These are phyloP conservation scores for Drosophila bifasciata DNA, from an alignment of 1,140 invertebrate species.

Conservation along the genomic window DNA sequence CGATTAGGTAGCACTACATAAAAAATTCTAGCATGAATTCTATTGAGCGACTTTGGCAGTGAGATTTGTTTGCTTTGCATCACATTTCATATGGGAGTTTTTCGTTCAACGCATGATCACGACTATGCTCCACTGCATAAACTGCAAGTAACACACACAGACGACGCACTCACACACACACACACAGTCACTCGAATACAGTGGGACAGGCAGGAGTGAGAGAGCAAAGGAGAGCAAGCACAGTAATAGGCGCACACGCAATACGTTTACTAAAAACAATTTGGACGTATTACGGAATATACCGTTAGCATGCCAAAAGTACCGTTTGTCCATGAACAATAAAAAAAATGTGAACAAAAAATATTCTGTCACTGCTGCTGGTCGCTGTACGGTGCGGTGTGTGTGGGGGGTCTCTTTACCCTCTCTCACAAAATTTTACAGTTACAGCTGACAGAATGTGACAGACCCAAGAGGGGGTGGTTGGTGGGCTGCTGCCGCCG, in stretches of 20 bases:
- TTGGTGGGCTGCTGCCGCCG: too few species aligned
- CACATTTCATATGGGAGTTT: too few species aligned
- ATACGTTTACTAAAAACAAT: slow-evolving; percentile 43
- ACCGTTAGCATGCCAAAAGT: slow-evolving; percentile 44
- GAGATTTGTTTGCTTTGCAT: too few species aligned
- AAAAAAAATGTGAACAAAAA: slow-evolving; percentile 13
- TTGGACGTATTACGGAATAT: slow-evolving; percentile 30
- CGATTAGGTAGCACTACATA: too few species aligned
- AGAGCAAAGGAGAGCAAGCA: slow-evolving; percentile 2
- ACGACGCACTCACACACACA: background rate
- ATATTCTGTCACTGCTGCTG: slow-evolving; percentile 19
- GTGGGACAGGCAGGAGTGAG: background rate
- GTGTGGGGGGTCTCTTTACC: slow-evolving; percentile 3
- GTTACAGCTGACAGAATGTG: slow-evolving; percentile 10
- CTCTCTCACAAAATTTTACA: background rate
- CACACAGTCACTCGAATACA: slow-evolving; percentile 4
- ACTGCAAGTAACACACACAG: slow-evolving; percentile 36
- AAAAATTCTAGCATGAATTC: too few species aligned
- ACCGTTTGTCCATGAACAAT: slow-evolving; percentile 20
- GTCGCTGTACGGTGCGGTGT: background rate
- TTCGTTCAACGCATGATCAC: slow-evolving; percentile 8
- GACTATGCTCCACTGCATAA: slow-evolving; percentile 29
- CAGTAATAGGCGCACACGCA: slow-evolving; percentile 8
- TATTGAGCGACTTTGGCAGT: too few species aligned
- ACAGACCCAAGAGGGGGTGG: too few species aligned